These are phyloP conservation scores for Tolmerus cingulatus DNA, from an alignment of 2,888 invertebrate species.

Conservation along the genomic window DNA sequence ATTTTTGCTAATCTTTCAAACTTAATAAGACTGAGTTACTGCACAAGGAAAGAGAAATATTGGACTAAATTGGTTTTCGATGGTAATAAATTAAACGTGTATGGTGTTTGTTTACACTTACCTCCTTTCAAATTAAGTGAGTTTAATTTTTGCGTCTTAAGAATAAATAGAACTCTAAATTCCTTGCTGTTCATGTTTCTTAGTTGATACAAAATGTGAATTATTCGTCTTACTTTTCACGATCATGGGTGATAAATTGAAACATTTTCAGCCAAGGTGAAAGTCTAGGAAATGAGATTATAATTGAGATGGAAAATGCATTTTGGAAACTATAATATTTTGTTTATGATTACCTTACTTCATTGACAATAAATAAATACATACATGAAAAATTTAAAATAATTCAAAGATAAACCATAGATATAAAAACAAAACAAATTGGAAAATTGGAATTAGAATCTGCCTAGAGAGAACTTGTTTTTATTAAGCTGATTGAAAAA, in stretches of 20 bases:
- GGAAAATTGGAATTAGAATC: neutral
- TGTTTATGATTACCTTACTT: too few relatives aligned
- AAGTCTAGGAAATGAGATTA: neutral
- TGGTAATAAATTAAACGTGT: neutral
- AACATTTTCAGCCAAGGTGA: neutral
- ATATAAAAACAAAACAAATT: neutral
- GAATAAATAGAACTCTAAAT: neutral
- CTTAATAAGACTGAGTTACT: neutral
- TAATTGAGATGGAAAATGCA: too few relatives aligned
- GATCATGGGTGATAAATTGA: neutral
- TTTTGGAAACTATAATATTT: too few relatives aligned
- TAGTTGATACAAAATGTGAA: neutral
- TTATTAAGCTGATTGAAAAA: neutral
- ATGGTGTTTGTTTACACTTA: neutral
- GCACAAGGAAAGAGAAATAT: neutral
- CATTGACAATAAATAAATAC: too few relatives aligned
- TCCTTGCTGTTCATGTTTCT: neutral
- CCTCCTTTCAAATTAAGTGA: neutral
- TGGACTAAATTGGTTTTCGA: neutral
- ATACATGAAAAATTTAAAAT: neutral
- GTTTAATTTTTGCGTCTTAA: neutral
- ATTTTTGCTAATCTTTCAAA: neutral
- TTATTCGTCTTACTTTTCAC: neutral
- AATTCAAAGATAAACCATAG: neutral
- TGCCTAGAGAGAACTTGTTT: neutral